Evolutionary conservation across 2,113 vertebrate genomes (phyloP), one percentile per base, ranked within the genome.

Genomic region (Acrocephalus kingi): DNA sequence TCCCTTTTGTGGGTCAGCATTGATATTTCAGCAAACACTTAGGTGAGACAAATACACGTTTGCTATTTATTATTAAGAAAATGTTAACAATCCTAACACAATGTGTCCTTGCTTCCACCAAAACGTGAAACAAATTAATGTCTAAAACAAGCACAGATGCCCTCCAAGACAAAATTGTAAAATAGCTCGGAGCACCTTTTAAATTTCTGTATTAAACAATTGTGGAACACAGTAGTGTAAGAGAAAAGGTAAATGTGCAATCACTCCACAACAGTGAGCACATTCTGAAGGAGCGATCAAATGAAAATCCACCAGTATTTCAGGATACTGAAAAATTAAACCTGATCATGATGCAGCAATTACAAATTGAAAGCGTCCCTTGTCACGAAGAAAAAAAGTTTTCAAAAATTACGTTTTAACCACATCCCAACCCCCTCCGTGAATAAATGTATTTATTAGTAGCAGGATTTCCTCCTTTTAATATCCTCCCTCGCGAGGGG

Each of bases 401-500:
- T 27, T 15, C 10, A 22, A n/a, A 30, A 69, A 14, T 10, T 17
- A 5, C 54, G 6, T 77, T 78, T 48, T 23, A 89, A 63, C 4
- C 23, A 30, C 15, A 72, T n/a, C 9, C 16, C 15, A 63, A 52
- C 10, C 2, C 18, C 22, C 5, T 18, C 52, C 4, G 5, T 9
- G 6, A 83, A 24, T 30, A 69, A n/a, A 9, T 3, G 0, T 16
- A 33, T 35, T 41, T 61, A 45, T 12, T 1, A 52, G 13, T 4
- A 8, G 10, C 4, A 39, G 2, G 1, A 30, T 11, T 49, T 74
- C 55, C 13, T 43, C 37, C 28, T 3, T 6, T 23, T 77, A 48
- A 31, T 18, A 27, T 23, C 6, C 6, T 39, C 6, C 10, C 6
- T 14, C 6, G 4, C 2, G 1, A 20, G 1, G 4, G 2, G 48